Base-by-base conservation (phyloP, 2,797 vertebrate genomes). In the Mergus octosetaceus region DNA sequence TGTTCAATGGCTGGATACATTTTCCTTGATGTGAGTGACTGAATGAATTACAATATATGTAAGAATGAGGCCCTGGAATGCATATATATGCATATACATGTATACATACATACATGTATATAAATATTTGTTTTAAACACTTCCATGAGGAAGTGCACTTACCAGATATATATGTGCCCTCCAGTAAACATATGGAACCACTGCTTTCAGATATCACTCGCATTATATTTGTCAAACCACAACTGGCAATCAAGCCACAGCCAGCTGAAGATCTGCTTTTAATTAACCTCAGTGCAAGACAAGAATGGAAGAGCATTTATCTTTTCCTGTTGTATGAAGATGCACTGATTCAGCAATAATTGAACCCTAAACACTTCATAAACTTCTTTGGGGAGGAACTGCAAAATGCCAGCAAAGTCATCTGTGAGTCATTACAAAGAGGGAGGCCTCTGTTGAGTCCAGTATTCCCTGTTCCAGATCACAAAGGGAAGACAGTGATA, bases 301-400 rank as follows among this genome's bases (percentile, higher is more conserved):
- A 54, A 85, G 94, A 92, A 92, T 87, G 87, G 77, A 91, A 93
- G 86, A 68, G 41, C 56, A 77, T 94, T 97, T 94, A 86, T 95
- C 93, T 92, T 94, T 97, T 96, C 81, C 86, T 92, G 69, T 96
- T 97, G 85, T 85, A 95, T 92, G 94, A 96, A 97, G 95, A 97
- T 81, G 61, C 65, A 96, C 96, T 97, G 97, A 97, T 95, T 98
- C 97, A 98, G 97, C 96, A 97, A 74, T 93, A 97, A 95, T 76
- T 96, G 80, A 97, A 89, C 87, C 7, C 64, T 94, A 85, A 94
- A 95, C 90, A 93, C 78, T 38, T 96, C 7, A 22, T 96, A 97
- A 97, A 96, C 78, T 57, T 92, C 81, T 96, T 86, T 83, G 94
- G 89, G 69, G 87, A 95, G 84, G 73, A 91, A 51, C 77, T 38